Evolutionary conservation across 2,113 vertebrate genomes (phyloP), one percentile per base, ranked within the genome.

Genomic region (Prionailurus bengalensis): DNA sequence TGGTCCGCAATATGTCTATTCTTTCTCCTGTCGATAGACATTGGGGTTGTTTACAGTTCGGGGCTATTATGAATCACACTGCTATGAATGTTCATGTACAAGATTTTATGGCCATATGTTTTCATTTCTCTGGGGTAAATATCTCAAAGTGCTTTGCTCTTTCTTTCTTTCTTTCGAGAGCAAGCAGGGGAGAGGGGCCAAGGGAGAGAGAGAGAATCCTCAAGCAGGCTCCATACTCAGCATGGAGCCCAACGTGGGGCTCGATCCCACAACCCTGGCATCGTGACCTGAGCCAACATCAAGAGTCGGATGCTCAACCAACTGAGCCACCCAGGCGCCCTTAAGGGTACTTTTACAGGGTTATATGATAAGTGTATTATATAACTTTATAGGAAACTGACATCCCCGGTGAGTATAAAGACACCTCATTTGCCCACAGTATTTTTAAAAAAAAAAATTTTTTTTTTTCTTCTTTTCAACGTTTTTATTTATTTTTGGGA

Each of bases 341-440:
- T 16, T 55, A 55, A 55, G 53, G 53, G 53, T 55, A 55, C 5
- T 55, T 48, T 53, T 48, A 61, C 14, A n/a, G 39, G 33, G 23
- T 79, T 84, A 55, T 42, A 81, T 53, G 42, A 31, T 70, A 80
- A 93, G 14, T 48, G 31, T 74, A n/a, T 36, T 91, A 70, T 70
- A 90, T 95, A 71, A 66, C 53, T 95, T 74, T 36, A 45, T 74
- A 70, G 68, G 39, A 91, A 91, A 87, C 39, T 29, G 58, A 93
- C 48, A 33, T 90, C 81, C 55, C 33, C 95, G 45, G 36, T 61
- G 33, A 80, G 73, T 66, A 6, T 81, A 66, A 95, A 25, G n/a
- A 36, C 10, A 36, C 7, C 45, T 97, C 71, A 86, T 92, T 95
- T 79, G 53, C 80, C 42, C 53, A 71, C 31, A 80, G 55, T 88